Evolutionary conservation across 2,797 vertebrate species (phyloP).

Genomic region (Pygocentrus nattereri): DNA sequence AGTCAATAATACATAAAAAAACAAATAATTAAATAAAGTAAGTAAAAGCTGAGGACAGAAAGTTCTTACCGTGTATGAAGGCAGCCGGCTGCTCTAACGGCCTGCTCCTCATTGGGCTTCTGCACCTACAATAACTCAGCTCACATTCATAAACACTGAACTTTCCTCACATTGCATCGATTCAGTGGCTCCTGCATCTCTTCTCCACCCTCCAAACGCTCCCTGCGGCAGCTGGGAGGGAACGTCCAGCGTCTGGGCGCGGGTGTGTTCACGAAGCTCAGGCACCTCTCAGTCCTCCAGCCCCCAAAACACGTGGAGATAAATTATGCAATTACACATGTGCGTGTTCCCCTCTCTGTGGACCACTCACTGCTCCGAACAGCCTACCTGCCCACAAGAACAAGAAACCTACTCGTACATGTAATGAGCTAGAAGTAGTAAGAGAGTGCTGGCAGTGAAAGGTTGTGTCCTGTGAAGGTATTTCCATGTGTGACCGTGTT

Average conservation of each 20-base stretch:
- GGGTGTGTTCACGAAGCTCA: conserved; percentile 13
- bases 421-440: no score
- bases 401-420: not conserved
- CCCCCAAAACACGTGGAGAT: conserved; percentile 51
- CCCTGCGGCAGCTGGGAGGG: conserved; percentile 20
- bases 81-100: conserved; percentile 8
- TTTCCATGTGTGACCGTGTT: not conserved
- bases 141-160: not conserved
- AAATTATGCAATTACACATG: conserved; percentile 54
- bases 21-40: no score
- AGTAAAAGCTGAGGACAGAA: not conserved
- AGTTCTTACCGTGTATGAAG: conserved; percentile 16
- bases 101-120: conserved; percentile 24
- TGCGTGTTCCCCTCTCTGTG: not conserved
- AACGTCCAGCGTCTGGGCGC: conserved; percentile 17
- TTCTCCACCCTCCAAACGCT: not conserved
- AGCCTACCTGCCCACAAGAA: not conserved
- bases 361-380: not conserved
- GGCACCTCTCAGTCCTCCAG: conserved; percentile 27
- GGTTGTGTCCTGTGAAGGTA: no score
- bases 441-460: no score
- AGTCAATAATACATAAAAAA: no score
- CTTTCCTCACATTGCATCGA: conserved; percentile 4
- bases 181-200: not conserved
- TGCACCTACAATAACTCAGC: not conserved